Evolutionary conservation across 1,140 invertebrate species (phyloP).

Genomic region (Xylocopa sonorina): DNA sequence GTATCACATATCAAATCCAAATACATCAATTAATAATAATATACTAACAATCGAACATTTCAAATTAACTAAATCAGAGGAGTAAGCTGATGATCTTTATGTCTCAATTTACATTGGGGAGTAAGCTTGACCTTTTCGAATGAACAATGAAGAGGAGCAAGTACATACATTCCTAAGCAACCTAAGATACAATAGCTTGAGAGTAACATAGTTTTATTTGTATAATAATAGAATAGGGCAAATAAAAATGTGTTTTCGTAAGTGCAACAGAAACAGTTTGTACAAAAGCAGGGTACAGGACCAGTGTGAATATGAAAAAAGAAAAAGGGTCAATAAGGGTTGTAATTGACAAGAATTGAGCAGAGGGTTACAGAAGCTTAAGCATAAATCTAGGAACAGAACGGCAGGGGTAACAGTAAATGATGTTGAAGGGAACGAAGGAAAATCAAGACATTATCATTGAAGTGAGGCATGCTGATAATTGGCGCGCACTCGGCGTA

Average conservation of each 20-base stretch:
- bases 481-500: conserved; percentile 78
- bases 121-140: conserved; percentile 3
- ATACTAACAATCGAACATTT: no score
- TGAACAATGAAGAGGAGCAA: not conserved
- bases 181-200: not conserved
- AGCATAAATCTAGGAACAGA: not conserved
- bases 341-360: not conserved
- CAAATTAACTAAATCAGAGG: not conserved
- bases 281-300: not conserved
- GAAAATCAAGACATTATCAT: conserved; percentile 16
- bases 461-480: conserved; percentile 61
- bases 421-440: not conserved
- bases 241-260: not conserved
- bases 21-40: not conserved
- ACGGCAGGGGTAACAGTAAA: not conserved
- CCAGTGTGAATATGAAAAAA: not conserved
- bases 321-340: not conserved
- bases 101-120: not conserved
- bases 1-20: not conserved
- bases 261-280: not conserved
- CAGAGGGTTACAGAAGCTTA: not conserved
- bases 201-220: not conserved
- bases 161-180: not conserved
- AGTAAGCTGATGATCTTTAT: not conserved
- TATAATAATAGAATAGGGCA: not conserved